Evolutionary conservation across 2,797 vertebrate genomes (phyloP).

Genomic region (Chrosomus eos): DNA sequence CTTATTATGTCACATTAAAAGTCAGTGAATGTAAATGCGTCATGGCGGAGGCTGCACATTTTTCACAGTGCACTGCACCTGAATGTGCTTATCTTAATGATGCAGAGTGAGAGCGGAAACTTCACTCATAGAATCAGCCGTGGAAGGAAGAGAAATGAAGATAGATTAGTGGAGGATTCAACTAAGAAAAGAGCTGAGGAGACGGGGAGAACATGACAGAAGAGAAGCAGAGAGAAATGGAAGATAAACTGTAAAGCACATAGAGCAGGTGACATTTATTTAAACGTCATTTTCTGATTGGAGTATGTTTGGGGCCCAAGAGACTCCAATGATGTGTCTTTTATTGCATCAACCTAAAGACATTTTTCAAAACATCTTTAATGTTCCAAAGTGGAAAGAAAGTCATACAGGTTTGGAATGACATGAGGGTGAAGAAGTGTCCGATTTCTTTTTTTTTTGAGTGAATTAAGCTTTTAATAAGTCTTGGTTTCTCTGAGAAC

Average conservation of each 20-base stretch:
- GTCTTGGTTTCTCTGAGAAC: not conserved
- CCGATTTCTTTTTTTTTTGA: not conserved
- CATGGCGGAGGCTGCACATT: slow-evolving; percentile 41
- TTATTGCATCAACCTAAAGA: not conserved
- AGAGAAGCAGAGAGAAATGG: slow-evolving; percentile 6
- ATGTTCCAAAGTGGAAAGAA: not conserved
- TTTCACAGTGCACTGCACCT: slow-evolving; percentile 53
- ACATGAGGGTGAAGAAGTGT: not conserved
- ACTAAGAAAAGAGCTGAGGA: slow-evolving; percentile 53
- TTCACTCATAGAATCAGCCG: slow-evolving; percentile 60
- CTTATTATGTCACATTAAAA: slow-evolving; percentile 57
- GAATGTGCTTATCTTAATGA: slow-evolving; percentile 60
- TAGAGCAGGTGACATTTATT: slow-evolving; percentile 3
- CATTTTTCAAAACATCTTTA: not conserved
- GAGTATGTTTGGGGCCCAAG: not conserved
- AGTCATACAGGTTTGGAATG: not conserved
- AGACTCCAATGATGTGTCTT: not conserved
- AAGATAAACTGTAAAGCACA: not conserved
- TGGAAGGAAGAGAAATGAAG: slow-evolving; percentile 70
- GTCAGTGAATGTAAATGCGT: slow-evolving; percentile 46
- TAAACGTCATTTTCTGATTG: slow-evolving; percentile 1
- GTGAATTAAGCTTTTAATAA: not conserved
- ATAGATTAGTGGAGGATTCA: slow-evolving; percentile 67
- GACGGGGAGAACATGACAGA: slow-evolving; percentile 7
- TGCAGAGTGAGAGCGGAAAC: slow-evolving; percentile 61